phyloP scores from a whole-genome alignment of 2,113 vertebrate species.

The Xenopus tropicalis region DNA sequence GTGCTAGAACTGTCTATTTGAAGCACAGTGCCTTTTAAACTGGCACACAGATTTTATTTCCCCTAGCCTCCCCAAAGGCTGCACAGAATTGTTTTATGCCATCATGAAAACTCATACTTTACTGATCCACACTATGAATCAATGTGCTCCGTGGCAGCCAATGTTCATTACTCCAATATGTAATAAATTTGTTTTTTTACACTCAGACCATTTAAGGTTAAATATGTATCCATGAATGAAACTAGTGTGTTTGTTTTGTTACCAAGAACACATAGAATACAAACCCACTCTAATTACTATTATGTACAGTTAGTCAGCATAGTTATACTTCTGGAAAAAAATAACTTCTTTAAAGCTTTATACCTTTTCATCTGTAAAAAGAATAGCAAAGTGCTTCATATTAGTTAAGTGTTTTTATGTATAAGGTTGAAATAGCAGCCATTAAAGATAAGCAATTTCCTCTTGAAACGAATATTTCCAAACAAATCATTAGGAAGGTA shows the following conservation, averaged over 20 bases:
- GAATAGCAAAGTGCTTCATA: slow-evolving; percentile 38
- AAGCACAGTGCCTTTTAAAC: too few species aligned
- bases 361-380: slow-evolving; percentile 34
- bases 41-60: too few species aligned
- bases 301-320: slow-evolving; percentile 34
- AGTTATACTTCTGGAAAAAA: slow-evolving; percentile 24
- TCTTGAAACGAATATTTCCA: slow-evolving; percentile 21
- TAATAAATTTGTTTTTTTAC: too few species aligned
- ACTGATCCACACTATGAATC: too few species aligned
- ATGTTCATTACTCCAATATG: too few species aligned
- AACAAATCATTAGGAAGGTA: too few species aligned
- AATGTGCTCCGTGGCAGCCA: too few species aligned
- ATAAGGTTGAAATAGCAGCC: slow-evolving; percentile 33
- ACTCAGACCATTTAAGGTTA: too few species aligned
- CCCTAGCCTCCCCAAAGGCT: too few species aligned
- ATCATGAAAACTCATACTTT: too few species aligned
- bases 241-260: slow-evolving; percentile 23
- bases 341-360: slow-evolving; percentile 22
- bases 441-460: slow-evolving; percentile 36
- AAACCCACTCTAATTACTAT: slow-evolving; percentile 5
- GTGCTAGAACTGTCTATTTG: too few species aligned
- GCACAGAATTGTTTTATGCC: too few species aligned
- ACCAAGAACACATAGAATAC: slow-evolving; percentile 24
- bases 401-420: slow-evolving; percentile 12
- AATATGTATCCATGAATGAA: slow-evolving; percentile 21